phyloP scores from a whole-genome alignment of 1,140 invertebrate species.

The Heterodera carotae region DNA sequence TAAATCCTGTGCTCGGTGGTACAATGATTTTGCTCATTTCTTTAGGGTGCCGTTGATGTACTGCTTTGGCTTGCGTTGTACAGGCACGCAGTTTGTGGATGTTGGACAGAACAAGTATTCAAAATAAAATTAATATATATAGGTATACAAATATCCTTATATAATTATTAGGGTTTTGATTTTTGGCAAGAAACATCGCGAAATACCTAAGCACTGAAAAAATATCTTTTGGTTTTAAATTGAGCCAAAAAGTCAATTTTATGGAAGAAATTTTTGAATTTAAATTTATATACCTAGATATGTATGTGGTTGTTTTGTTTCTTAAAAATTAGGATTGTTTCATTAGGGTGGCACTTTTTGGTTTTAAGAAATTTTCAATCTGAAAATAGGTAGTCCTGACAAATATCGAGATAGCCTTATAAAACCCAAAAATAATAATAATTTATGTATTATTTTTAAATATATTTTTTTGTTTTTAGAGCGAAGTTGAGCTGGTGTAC shows the following conservation, averaged over 20 bases:
- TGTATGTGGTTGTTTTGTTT: no score
- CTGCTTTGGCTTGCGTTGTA: slow-evolving; percentile 49
- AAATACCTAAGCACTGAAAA: no score
- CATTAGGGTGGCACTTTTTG: no score
- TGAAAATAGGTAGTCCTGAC: no score
- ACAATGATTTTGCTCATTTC: slow-evolving; percentile 19
- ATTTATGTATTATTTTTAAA: slow-evolving; percentile 7
- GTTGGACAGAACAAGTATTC: slow-evolving; percentile 45
- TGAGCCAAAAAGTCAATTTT: no score
- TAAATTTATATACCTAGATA: no score
- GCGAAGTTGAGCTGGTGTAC: slow-evolving; percentile 54
- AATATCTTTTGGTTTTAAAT: no score
- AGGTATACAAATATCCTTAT: not conserved
- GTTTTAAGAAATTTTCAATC: no score
- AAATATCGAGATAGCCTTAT: no score
- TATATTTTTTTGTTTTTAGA: slow-evolving; percentile 30
- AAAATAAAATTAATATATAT: not conserved
- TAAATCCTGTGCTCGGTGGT: not conserved
- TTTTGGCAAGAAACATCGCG: slow-evolving; percentile 5
- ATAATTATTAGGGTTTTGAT: not conserved
- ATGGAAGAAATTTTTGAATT: no score
- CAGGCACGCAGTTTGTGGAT: slow-evolving; percentile 39
- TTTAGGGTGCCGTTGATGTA: slow-evolving; percentile 42
- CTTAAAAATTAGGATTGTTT: no score
- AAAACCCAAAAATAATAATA: slow-evolving; percentile 14